Base-by-base conservation (phyloP, 37 sponge, comb jelly and placozoan genomes). In the Spongia lamella region DNA sequence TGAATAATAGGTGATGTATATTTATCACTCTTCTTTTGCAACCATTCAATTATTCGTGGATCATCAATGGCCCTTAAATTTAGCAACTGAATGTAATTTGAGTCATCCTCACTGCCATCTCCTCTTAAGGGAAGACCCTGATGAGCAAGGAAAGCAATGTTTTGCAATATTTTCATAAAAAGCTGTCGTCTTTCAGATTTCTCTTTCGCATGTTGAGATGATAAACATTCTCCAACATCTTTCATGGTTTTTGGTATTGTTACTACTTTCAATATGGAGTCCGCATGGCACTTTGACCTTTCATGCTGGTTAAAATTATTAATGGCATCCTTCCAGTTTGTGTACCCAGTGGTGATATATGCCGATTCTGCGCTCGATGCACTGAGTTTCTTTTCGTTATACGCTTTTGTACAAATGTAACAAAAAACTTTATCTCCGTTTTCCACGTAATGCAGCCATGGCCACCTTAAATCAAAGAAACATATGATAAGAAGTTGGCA, bases 1-100 rank as follows among this genome's bases (percentile, higher is more conserved):
- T 85, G 80, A 17, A 79, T 73, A 15, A 79, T 75, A 20, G 66
- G 74, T 26, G 74, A 55, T 22, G 79, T 85, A 68, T 85, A 85
- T 36, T 78, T 85, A 30, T 61, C 40, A 24, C 47, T 55, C 39
- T 72, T 69, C 33, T 43, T 56, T 38, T 61, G 31, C 26, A 75
- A 6, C 71, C 76, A 83, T 22, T 37, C 35, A 35, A 26, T 32
- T 25, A 76, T 7, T 17, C 36, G 13, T 5, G 62, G 52, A 32
- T 79, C 29, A 74, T 86, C 75, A 9, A 59, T 64, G 17, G 30
- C 74, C 29, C 75, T 31, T 6, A 86, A 70, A 30, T 29, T 21
- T 2, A 79, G 55, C 27, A 86, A 43, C 47, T 86, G 86, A 5
- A 40, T 43, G 19, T 79, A 67, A 62, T 86, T 86, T 1, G 56